Evolutionary conservation across 2,888 invertebrate genomes (phyloP).

Genomic region (Malacosoma neustria): DNA sequence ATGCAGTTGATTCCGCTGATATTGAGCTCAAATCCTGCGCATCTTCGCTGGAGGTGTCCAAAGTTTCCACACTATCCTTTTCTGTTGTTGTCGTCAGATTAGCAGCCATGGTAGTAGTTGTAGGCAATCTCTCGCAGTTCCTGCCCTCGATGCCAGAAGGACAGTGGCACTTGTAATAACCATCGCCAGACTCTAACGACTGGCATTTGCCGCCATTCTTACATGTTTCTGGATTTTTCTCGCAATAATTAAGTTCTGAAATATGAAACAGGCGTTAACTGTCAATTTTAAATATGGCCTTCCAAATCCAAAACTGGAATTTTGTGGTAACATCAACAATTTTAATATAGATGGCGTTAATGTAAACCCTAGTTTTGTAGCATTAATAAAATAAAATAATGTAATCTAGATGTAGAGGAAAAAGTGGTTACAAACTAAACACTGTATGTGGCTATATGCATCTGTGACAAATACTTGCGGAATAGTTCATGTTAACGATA

Average conservation of each 20-base stretch:
- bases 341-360: no score
- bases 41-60: conserved; percentile 10
- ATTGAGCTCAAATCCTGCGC: conserved; percentile 5
- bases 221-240: conserved; percentile 83
- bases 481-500: not conserved
- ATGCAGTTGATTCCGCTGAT: conserved; percentile 7
- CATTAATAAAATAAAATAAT: no score
- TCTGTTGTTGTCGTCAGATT: conserved; percentile 14
- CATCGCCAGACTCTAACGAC: conserved; percentile 85
- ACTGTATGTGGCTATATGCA: no score
- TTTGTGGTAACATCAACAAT: no score
- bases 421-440: no score
- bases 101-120: conserved; percentile 27
- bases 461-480: no score
- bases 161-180: conserved; percentile 84
- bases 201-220: conserved; percentile 88
- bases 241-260: conserved; percentile 88
- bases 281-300: no score
- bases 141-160: conserved; percentile 84
- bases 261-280: conserved; percentile 14
- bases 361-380: no score
- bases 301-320: no score
- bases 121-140: conserved; percentile 79
- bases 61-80: conserved; percentile 9
- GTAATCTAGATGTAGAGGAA: no score